A percentile compares a stretch with the other conserved stretches of the same genome.
Evolutionary conservation across 2,113 vertebrate species (phyloP).

Genomic region (Aldabrachelys gigantea): DNA sequence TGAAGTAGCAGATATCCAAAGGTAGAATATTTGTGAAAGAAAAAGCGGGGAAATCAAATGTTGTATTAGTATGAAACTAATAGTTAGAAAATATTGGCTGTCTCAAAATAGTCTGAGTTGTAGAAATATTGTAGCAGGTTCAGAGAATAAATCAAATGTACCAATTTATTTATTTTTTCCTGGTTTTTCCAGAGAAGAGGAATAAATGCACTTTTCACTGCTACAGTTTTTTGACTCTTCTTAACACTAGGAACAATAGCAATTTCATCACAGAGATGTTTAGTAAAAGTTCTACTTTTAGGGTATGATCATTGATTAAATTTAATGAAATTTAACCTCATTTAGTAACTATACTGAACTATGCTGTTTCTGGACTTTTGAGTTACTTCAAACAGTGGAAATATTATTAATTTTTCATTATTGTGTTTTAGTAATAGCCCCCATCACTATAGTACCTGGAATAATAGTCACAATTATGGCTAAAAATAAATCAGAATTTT

Average conservation of each 20-base stretch:
- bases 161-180: background rate
- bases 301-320: background rate
- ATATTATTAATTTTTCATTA: background rate
- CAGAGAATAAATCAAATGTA: background rate
- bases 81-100: slow-evolving; percentile 53
- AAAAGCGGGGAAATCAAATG: slow-evolving; percentile 34
- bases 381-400: background rate
- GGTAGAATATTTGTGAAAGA: slow-evolving; percentile 27
- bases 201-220: slow-evolving; percentile 1
- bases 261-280: background rate
- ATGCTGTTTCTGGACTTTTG: background rate
- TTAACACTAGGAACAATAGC: slow-evolving; percentile 11
- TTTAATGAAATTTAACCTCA: background rate
- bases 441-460: background rate
- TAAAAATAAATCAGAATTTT: background rate
- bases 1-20: slow-evolving; percentile 67
- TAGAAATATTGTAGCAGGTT: slow-evolving; percentile 31
- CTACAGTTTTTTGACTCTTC: slow-evolving; percentile 29
- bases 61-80: slow-evolving; percentile 45
- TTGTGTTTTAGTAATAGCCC: background rate
- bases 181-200: background rate
- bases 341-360: background rate
- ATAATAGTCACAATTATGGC: background rate
- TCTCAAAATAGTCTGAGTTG: slow-evolving; percentile 42
- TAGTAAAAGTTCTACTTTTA: slow-evolving; percentile 5